These are phyloP conservation scores for Phallusia fumigata DNA, from an alignment of 23 tunicate species.

Conservation along the genomic window DNA sequence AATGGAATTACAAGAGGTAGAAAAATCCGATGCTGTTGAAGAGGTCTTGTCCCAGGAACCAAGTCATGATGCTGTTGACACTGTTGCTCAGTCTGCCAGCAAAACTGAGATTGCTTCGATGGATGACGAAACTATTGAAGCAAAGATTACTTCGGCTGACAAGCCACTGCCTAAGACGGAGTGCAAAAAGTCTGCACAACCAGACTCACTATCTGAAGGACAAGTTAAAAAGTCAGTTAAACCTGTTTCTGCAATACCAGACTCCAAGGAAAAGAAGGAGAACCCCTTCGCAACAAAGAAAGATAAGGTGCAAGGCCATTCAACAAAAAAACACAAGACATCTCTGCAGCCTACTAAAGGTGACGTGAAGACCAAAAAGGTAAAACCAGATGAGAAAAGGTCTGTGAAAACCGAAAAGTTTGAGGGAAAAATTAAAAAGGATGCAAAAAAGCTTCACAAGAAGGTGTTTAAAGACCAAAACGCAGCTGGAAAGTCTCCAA, in stretches of 20 bases:
- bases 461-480: not conserved
- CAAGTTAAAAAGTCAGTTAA: not conserved
- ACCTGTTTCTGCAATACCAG: not conserved
- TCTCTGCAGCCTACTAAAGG: not conserved
- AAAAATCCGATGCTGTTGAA: not conserved
- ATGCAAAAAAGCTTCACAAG: conserved; percentile 13
- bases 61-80: not conserved
- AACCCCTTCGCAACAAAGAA: not conserved
- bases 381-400: not conserved
- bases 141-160: too few relatives aligned
- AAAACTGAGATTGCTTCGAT: not conserved
- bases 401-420: not conserved
- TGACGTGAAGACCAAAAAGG: not conserved
- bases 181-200: too few relatives aligned
- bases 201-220: not conserved
- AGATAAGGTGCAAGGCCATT: not conserved
- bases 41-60: not conserved
- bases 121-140: too few relatives aligned
- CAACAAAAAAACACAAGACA: not conserved
- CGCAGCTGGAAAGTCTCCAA: not conserved
- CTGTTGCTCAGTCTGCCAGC: not conserved
- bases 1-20: not conserved
- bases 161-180: too few relatives aligned
- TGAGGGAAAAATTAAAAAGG: not conserved
- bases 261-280: conserved; percentile 18